Conservation (phyloP, 1,140 invertebrate species). For the Apis laboriosa region DNA sequence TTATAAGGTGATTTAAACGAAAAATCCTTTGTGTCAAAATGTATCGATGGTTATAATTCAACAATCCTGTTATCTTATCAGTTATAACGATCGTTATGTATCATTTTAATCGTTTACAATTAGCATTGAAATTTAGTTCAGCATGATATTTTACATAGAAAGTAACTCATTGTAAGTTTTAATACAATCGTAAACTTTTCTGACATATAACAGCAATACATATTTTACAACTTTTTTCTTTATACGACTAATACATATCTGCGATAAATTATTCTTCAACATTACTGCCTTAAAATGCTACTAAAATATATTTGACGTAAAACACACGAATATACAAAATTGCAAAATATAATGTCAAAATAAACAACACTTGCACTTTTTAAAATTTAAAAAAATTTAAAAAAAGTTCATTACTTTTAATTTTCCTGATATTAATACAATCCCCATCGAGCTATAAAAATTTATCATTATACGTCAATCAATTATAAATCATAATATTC, state of each 20-base stretch:
- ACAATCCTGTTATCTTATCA: background rate
- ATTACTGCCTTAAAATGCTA: background rate
- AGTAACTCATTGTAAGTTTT: background rate
- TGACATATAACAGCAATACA: no score
- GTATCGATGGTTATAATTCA: background rate
- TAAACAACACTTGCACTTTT: no score
- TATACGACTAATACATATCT: background rate
- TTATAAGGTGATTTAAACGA: background rate
- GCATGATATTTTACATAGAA: background rate
- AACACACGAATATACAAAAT: no score
- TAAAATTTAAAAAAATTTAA: no score
- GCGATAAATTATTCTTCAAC: background rate
- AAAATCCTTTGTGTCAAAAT: background rate
- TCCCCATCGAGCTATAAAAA: background rate
- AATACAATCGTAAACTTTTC: background rate
- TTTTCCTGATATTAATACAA: no score
- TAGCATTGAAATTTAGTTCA: background rate
- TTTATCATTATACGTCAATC: background rate
- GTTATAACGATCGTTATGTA: background rate
- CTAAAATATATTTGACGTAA: background rate
- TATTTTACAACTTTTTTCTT: background rate
- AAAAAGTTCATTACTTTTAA: no score
- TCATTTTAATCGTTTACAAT: background rate
- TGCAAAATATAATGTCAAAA: no score
- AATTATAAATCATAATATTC: background rate